phyloP scores from a whole-genome alignment of 2,888 invertebrate species.

The Drosophila robusta region DNA sequence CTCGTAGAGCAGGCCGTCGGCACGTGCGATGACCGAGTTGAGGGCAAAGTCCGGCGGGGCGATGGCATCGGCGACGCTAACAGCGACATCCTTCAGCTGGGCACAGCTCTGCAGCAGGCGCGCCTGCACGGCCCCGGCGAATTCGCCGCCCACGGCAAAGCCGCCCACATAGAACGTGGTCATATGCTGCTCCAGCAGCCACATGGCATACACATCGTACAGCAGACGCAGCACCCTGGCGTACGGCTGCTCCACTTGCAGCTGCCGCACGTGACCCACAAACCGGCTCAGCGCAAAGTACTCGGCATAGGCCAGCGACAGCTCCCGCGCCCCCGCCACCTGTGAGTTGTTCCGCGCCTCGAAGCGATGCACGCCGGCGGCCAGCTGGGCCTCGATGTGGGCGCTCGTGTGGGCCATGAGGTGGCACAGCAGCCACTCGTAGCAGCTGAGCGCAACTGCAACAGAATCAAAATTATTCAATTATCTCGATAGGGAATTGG shows the following conservation, averaged over 20 bases:
- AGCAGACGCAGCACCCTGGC: conserved; percentile 86
- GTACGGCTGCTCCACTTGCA: conserved; percentile 81
- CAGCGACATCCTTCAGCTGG: conserved; percentile 90
- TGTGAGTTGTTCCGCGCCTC: conserved; percentile 92
- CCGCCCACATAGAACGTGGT: conserved; percentile 89
- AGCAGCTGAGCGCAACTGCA: conserved; percentile 90
- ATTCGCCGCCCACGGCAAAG: conserved; percentile 86
- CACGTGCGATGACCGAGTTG: conserved; percentile 93
- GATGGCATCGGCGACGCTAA: conserved; percentile 92
- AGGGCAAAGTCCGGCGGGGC: conserved; percentile 96
- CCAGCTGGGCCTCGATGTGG: conserved; percentile 87
- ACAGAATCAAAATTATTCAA: conserved; percentile 44
- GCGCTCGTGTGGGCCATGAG: conserved; percentile 89
- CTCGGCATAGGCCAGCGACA: conserved; percentile 92
- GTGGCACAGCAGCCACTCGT: conserved; percentile 94
- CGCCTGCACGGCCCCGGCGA: conserved; percentile 88
- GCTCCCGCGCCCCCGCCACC: conserved; percentile 91
- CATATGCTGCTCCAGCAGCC: conserved; percentile 89
- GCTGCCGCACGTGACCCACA: conserved; percentile 75
- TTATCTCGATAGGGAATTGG: not conserved
- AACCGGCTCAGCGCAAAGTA: conserved; percentile 86
- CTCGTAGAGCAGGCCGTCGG: conserved; percentile 90
- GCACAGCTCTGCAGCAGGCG: conserved; percentile 89
- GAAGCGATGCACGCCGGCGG: conserved; percentile 89
- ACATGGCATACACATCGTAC: conserved; percentile 87